Evolutionary conservation across 2,888 invertebrate species (phyloP).

Genomic region (Lissonota sp.): DNA sequence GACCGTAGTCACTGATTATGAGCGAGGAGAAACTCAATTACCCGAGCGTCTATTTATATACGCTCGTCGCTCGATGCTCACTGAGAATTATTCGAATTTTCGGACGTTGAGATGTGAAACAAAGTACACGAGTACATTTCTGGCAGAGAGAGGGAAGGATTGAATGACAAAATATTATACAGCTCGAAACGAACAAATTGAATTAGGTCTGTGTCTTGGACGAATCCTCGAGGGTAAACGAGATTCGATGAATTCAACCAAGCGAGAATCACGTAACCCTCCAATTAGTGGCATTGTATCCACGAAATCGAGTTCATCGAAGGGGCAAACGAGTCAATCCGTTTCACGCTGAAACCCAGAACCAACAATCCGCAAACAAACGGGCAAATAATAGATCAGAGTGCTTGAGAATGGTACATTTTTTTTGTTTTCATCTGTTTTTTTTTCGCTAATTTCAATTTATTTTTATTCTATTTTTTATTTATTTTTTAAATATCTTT

Average conservation of each 20-base stretch:
- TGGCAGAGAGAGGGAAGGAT: neutral
- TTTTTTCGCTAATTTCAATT: too few relatives aligned
- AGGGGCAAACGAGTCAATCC: slow-evolving; percentile 63
- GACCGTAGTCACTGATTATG: slow-evolving; percentile 39
- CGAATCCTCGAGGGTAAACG: neutral
- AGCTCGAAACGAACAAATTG: neutral
- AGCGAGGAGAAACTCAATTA: slow-evolving; percentile 47
- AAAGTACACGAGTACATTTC: neutral
- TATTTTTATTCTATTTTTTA: too few relatives aligned
- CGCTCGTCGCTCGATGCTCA: slow-evolving; percentile 37
- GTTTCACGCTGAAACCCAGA: slow-evolving; percentile 26
- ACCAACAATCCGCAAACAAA: slow-evolving; percentile 29
- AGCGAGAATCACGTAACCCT: slow-evolving; percentile 51
- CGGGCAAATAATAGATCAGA: neutral
- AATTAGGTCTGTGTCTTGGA: neutral
- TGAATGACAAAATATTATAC: neutral
- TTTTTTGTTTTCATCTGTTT: too few relatives aligned
- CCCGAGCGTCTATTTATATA: slow-evolving; percentile 46
- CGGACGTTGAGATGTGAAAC: neutral
- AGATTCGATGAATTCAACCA: slow-evolving; percentile 25
- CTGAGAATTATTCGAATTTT: slow-evolving; percentile 6
- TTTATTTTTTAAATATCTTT: too few relatives aligned
- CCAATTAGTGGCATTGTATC: slow-evolving; percentile 51
- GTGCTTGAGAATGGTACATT: too few relatives aligned
- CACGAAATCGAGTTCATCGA: slow-evolving; percentile 54